Evolutionary conservation across 2,888 invertebrate species (phyloP).

Genomic region (Trilocha varians): DNA sequence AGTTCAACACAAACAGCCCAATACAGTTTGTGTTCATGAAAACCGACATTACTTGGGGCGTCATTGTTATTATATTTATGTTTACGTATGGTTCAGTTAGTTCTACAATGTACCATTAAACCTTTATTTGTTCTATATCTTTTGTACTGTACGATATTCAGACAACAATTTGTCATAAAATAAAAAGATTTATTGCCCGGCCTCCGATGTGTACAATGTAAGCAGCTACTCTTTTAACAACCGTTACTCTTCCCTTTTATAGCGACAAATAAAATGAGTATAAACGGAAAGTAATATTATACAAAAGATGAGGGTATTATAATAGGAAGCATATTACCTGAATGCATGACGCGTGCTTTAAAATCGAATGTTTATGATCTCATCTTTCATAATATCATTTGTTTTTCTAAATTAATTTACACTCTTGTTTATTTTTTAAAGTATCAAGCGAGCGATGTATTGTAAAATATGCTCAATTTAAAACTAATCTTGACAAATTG

Average conservation of each 20-base stretch:
- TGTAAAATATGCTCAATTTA: no score
- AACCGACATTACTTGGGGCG: slow-evolving; percentile 43
- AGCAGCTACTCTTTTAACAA: slow-evolving; percentile 53
- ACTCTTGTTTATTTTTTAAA: no score
- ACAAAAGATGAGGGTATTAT: slow-evolving; percentile 51
- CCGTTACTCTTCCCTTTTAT: slow-evolving; percentile 67
- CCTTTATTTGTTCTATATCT: slow-evolving; percentile 64
- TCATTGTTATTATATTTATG: slow-evolving; percentile 50
- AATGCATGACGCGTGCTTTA: slow-evolving; percentile 24
- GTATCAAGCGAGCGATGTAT: no score
- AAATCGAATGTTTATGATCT: slow-evolving; percentile 19
- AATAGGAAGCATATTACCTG: slow-evolving; percentile 39
- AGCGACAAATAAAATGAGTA: slow-evolving; percentile 62
- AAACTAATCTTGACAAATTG: no score
- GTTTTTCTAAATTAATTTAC: slow-evolving; percentile 8
- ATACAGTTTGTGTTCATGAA: slow-evolving; percentile 50
- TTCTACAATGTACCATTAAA: slow-evolving; percentile 58
- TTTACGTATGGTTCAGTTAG: slow-evolving; percentile 54
- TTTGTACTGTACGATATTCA: slow-evolving; percentile 43
- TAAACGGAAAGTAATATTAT: slow-evolving; percentile 58
- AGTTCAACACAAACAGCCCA: not conserved
- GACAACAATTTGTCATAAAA: slow-evolving; percentile 73
- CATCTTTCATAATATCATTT: slow-evolving; percentile 17
- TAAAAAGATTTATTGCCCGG: slow-evolving; percentile 66
- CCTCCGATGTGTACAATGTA: slow-evolving; percentile 46